phyloP scores from a whole-genome alignment of 2,797 vertebrate genomes.

The Coregonus sp. region DNA sequence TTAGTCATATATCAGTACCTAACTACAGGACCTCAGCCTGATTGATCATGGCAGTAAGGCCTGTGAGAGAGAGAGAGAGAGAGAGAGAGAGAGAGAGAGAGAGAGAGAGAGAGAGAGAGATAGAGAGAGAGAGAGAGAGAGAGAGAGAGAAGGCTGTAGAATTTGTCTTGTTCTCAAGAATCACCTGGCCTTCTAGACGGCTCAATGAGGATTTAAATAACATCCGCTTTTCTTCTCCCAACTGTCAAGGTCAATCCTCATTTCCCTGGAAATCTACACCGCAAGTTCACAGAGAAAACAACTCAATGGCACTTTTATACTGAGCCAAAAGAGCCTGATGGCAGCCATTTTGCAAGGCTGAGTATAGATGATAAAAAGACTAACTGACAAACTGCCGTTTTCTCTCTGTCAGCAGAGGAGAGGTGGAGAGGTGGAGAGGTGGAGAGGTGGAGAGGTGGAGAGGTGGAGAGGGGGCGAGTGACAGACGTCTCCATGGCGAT shows the following conservation, averaged over 20 bases:
- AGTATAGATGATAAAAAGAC: background rate
- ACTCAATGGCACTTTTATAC: background rate
- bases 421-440: slow-evolving; percentile 26
- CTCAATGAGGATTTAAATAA: slow-evolving; percentile 20
- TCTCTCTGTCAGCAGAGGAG: slow-evolving; percentile 6
- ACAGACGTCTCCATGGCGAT: slow-evolving; percentile 1
- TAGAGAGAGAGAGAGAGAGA: no score
- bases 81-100: no score
- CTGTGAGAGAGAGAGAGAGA: no score
- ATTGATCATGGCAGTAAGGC: no score
- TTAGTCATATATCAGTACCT: no score
- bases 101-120: no score
- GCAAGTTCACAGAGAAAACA: background rate
- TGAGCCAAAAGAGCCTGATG: background rate
- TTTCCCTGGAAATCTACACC: background rate
- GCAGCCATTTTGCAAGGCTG: background rate
- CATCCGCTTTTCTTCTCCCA: slow-evolving; percentile 5
- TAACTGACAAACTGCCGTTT: background rate
- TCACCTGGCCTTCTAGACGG: background rate
- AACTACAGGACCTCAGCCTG: no score
- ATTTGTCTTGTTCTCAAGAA: background rate
- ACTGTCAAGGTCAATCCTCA: slow-evolving; percentile 12
- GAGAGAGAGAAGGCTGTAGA: background rate
- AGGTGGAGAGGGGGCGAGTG: slow-evolving; percentile 29
- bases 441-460: slow-evolving; percentile 20